Percentiles rank a stretch among this genome's conserved stretches.
Evolutionary conservation across 2,113 vertebrate species (phyloP).

Genomic region (Cyphotilapia sp.): DNA sequence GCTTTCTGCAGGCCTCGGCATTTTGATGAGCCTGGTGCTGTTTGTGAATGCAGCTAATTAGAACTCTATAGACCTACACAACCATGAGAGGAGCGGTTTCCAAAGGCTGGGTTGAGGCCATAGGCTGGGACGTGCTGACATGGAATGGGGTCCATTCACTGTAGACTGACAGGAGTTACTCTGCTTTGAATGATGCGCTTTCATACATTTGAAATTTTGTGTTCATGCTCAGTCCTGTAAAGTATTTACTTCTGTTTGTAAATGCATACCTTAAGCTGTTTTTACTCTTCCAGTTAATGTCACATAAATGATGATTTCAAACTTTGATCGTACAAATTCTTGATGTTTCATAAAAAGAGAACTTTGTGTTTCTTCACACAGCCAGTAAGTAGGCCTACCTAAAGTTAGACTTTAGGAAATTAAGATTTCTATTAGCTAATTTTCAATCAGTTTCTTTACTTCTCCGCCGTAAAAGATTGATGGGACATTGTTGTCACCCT

Average conservation of each 20-base stretch:
- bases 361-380: not conserved
- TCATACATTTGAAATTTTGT: not conserved
- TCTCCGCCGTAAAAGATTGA: not conserved
- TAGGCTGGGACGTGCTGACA: not conserved
- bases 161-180: not conserved
- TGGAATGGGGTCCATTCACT: not conserved
- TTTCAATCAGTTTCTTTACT: not conserved
- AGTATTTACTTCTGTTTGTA: not conserved
- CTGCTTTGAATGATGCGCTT: not conserved
- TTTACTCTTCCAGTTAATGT: not conserved
- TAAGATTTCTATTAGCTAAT: not conserved
- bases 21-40: constrained; percentile 60
- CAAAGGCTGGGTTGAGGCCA: constrained; percentile 38
- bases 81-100: constrained; percentile 31
- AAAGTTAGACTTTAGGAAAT: not conserved
- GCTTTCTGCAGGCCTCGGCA: constrained; percentile 62
- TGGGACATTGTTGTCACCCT: not conserved
- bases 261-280: not conserved
- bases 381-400: not conserved
- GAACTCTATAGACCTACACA: constrained; percentile 52
- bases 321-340: not conserved
- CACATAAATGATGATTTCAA: not conserved
- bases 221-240: not conserved
- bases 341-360: not conserved
- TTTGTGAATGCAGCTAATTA: constrained; percentile 69